phyloP scores from a whole-genome alignment of 2,797 vertebrate genomes.

The Orientallactaga sibirica region DNA sequence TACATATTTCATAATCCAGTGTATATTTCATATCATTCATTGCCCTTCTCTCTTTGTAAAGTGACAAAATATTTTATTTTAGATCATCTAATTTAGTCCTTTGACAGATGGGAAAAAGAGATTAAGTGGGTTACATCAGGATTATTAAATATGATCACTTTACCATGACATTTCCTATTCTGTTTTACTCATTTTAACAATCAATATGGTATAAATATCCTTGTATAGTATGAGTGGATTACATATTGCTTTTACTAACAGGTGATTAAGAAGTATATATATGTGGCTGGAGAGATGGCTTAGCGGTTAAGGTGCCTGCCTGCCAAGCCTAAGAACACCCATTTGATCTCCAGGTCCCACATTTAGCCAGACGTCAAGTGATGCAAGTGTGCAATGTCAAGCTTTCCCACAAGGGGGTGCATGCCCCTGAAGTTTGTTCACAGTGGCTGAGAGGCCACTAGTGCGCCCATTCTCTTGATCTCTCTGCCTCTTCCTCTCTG shows the following conservation, averaged over 20 bases:
- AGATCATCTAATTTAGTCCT: background rate
- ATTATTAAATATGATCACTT: constrained; percentile 50
- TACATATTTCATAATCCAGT: background rate
- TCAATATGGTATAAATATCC: background rate
- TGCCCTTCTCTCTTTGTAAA: background rate
- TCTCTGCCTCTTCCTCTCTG: no score
- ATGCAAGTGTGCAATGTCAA: no score
- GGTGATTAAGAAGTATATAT: background rate
- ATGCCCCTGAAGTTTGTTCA: no score
- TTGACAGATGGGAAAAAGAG: background rate
- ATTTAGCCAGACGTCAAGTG: no score
- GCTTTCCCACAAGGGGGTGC: no score
- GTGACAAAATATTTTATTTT: background rate
- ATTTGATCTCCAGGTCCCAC: no score
- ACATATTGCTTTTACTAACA: constrained; percentile 8
- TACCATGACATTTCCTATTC: constrained; percentile 35
- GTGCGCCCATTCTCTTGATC: no score
- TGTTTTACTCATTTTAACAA: constrained; percentile 40
- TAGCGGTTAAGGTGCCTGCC: no score
- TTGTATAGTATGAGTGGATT: background rate
- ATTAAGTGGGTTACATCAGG: background rate
- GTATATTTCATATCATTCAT: background rate
- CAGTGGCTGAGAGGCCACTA: no score
- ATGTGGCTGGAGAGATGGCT: background rate
- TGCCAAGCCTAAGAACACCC: no score